Evolutionary conservation across 2,888 invertebrate genomes (phyloP), one percentile per base, ranked within the genome.

Genomic region (Theretra japonica): DNA sequence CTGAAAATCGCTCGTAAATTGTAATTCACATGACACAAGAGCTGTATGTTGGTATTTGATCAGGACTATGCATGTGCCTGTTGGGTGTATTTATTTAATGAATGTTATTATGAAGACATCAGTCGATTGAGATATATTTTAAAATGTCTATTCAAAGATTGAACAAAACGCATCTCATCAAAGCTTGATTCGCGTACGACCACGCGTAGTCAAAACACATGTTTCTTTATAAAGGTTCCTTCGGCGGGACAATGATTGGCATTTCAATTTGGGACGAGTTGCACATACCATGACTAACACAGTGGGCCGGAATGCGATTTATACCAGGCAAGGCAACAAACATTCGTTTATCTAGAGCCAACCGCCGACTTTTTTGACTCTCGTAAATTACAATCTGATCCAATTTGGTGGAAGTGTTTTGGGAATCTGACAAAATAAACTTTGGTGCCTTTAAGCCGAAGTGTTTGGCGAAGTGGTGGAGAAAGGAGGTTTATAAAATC

Each of bases 231-330:
- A 74, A 71, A 72, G 69, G 72, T 72, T 73, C 68, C 62, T 75
- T 72, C 72, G 71, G 76, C 73, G 79, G 75, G 78, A 81, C 84
- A 85, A 82, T 89, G 88, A 90, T 88, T 90, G 90, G 86, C 89
- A 83, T 88, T 91, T 88, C 87, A 87, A 89, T 90, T 90, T 87
- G 78, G 81, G 77, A 75, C 75, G 81, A 82, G 65, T 53, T 62
- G 70, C 82, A 82, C 82, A 80, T 87, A 87, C 82, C 80, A n/a
- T n/a, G n/a, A n/a, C n/a, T 77, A 60, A 56, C 41, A 65, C 65
- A 73, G 74, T 74, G 78, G 79, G 73, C 73, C 72, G 78, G 82
- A 84, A 85, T 84, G 84, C 83, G 85, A 87, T 88, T 85, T 82
- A 80, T 79, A 75, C 73, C 33, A 41, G 15, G 21, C 48, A 81